phyloP scores from a whole-genome alignment of 2,888 invertebrate genomes.

The Hemistola chrysoprasaria region DNA sequence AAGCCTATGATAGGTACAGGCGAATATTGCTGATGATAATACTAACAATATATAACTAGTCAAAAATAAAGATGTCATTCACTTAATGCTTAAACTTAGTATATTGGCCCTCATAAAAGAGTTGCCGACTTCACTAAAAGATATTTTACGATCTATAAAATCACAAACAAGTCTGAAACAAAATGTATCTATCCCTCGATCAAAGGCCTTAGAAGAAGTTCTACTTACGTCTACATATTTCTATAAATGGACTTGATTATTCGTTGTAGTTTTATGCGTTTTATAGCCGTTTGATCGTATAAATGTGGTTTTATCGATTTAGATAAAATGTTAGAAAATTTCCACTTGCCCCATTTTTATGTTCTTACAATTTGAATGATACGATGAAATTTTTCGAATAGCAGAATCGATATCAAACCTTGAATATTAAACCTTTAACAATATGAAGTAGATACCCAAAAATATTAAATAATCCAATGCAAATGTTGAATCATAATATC shows the following conservation, averaged over 20 bases:
- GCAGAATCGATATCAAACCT: too few relatives aligned
- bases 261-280: conserved; percentile 27
- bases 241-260: conserved; percentile 29
- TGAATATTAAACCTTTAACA: too few relatives aligned
- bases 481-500: too few relatives aligned
- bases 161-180: conserved; percentile 41
- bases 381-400: too few relatives aligned
- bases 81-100: neutral
- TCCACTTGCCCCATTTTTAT: conserved; percentile 5
- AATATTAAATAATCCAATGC: too few relatives aligned
- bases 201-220: conserved; percentile 57
- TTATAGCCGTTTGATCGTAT: conserved; percentile 27
- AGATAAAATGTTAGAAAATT: conserved; percentile 14
- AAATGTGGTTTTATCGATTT: conserved; percentile 26
- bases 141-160: conserved; percentile 54
- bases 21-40: too few relatives aligned
- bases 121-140: conserved; percentile 11
- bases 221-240: conserved; percentile 33
- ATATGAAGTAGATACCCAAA: too few relatives aligned
- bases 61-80: too few relatives aligned
- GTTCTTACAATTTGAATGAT: too few relatives aligned
- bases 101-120: conserved; percentile 7
- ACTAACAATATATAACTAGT: too few relatives aligned
- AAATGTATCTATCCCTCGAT: conserved; percentile 61
- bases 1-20: too few relatives aligned